Conservation (phyloP, 2,797 vertebrate species). For the Sebastolobus alascanus region DNA sequence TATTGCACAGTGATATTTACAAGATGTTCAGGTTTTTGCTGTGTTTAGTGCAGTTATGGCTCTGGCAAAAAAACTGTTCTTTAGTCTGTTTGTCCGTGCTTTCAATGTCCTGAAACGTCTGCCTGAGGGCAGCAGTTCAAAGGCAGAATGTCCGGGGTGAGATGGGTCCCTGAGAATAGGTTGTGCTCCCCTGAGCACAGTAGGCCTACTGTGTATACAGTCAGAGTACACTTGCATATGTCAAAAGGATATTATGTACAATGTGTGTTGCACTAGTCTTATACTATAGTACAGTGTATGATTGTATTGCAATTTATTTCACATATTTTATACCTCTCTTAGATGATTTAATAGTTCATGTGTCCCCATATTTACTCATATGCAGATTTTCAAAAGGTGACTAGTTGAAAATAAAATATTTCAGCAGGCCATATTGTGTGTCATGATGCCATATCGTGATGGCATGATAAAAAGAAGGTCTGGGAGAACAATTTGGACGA, state of each 20-base stretch:
- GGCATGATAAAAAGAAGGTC: slow-evolving; percentile 5
- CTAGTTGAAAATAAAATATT: background rate
- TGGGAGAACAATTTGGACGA: slow-evolving; percentile 1
- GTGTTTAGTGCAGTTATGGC: too few species aligned
- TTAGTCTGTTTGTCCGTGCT: too few species aligned
- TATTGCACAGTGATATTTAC: too few species aligned
- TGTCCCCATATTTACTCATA: background rate
- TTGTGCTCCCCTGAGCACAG: background rate
- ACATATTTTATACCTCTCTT: background rate
- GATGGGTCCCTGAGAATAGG: too few species aligned
- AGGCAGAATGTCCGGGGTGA: too few species aligned
- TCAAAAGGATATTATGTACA: background rate
- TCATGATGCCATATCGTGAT: background rate
- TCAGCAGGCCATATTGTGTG: background rate
- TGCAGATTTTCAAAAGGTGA: background rate
- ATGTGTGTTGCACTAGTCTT: background rate
- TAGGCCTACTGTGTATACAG: background rate
- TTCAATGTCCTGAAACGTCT: too few species aligned
- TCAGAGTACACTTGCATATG: background rate
- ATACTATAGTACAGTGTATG: background rate
- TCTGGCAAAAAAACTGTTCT: too few species aligned
- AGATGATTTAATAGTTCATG: background rate
- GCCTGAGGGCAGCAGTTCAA: too few species aligned
- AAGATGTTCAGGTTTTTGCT: too few species aligned
- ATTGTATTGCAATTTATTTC: background rate